Conservation (phyloP, 2,113 vertebrate genomes). For the Nerophis ophidion region DNA sequence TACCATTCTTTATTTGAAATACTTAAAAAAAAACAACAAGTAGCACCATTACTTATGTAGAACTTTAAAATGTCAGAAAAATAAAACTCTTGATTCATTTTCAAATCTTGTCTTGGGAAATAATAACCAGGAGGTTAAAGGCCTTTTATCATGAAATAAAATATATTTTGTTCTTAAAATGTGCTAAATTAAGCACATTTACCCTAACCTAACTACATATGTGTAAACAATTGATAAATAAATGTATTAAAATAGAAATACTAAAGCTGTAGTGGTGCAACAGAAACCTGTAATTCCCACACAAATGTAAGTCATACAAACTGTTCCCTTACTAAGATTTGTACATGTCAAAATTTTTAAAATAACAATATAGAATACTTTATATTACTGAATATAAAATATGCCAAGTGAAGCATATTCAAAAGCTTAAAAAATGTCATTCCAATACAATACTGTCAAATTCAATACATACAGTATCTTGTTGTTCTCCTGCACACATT, state of each 20-base stretch:
- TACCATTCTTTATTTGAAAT: constrained; percentile 94
- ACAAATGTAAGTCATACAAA: constrained; percentile 98
- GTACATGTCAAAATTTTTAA: constrained; percentile 81
- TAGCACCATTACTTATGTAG: constrained; percentile 99
- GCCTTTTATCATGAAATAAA: constrained; percentile 99
- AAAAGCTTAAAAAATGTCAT: constrained; percentile 94
- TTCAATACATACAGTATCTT: constrained; percentile 83
- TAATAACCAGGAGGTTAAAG: constrained; percentile 99
- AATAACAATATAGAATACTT: constrained; percentile 99
- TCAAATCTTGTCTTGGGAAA: constrained; percentile 99
- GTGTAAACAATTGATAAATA: constrained; percentile 99
- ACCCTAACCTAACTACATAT: constrained; percentile 99
- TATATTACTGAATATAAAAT: constrained; percentile 99
- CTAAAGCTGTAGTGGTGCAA: constrained; percentile 99
- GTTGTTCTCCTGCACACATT: constrained; percentile 79
- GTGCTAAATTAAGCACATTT: constrained; percentile 99
- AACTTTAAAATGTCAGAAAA: constrained; percentile 99
- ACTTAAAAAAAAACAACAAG: constrained; percentile 95
- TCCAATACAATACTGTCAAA: constrained; percentile 97
- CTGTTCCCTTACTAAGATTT: constrained; percentile 84
- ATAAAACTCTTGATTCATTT: constrained; percentile 99
- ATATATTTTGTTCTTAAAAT: constrained; percentile 99
- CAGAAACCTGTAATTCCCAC: constrained; percentile 95
- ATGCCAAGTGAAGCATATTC: constrained; percentile 92
- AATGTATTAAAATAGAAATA: constrained; percentile 99